These are phyloP conservation scores for Mobula hypostoma DNA, from an alignment of 2,113 vertebrate genomes.

Conservation along the genomic window DNA sequence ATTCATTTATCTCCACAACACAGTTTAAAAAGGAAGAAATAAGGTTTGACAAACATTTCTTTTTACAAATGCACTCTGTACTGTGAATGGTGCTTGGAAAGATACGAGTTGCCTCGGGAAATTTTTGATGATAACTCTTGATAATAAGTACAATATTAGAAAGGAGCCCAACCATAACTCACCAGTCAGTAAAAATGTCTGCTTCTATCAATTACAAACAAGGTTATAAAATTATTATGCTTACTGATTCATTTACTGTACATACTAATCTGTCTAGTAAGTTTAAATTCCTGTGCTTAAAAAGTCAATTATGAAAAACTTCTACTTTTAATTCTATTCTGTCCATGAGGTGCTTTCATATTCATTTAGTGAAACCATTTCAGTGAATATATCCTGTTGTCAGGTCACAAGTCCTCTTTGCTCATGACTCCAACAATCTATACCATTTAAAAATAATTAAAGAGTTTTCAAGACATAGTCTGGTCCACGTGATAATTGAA, in stretches of 20 bases:
- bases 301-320: slow-evolving; percentile 1
- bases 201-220: neutral
- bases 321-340: neutral
- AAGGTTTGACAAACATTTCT: neutral
- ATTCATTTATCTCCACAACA: neutral
- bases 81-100: neutral
- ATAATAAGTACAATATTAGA: neutral
- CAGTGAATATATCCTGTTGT: slow-evolving; percentile 19
- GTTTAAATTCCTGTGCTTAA: no score
- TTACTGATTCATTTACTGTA: neutral
- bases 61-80: neutral
- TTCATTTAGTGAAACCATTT: neutral
- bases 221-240: neutral
- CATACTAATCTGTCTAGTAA: neutral
- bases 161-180: neutral
- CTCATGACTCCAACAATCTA: neutral
- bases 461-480: neutral
- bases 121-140: neutral
- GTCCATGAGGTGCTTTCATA: neutral
- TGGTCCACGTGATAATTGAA: neutral
- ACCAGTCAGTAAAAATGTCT: neutral
- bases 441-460: slow-evolving; percentile 24
- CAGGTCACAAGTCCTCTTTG: slow-evolving; percentile 1
- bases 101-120: neutral
- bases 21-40: neutral